Percentiles rank a stretch among this genome's conserved stretches.
Evolutionary conservation across 2,113 vertebrate species (phyloP).

Genomic region (Syngnathus floridae): DNA sequence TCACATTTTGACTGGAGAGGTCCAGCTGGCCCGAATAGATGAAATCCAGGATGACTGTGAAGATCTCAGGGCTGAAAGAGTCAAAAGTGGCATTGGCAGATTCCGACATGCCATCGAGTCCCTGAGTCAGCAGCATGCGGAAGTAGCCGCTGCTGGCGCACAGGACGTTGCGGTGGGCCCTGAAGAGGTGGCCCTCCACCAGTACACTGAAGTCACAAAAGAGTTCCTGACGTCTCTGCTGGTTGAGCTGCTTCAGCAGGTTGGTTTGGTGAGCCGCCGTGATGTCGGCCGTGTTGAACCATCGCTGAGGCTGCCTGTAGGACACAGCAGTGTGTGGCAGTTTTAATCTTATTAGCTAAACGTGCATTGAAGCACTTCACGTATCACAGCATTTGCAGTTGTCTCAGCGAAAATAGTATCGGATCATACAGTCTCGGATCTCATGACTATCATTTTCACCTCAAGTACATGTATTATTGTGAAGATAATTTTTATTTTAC

Average conservation of each 20-base stretch:
- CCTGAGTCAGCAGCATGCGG: slow-evolving; percentile 91
- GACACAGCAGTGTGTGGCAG: slow-evolving; percentile 25
- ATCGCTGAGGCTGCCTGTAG: slow-evolving; percentile 62
- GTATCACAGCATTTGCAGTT: not conserved
- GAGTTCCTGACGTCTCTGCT: slow-evolving; percentile 86
- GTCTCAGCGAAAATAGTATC: not conserved
- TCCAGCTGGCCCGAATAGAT: slow-evolving; percentile 93
- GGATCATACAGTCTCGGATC: not conserved
- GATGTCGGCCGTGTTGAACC: slow-evolving; percentile 83
- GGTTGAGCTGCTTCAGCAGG: slow-evolving; percentile 87
- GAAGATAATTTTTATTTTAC: not conserved
- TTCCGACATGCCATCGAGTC: slow-evolving; percentile 69
- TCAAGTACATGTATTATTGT: not conserved
- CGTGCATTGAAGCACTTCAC: slow-evolving; percentile 9
- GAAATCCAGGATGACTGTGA: slow-evolving; percentile 91
- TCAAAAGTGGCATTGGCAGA: slow-evolving; percentile 86
- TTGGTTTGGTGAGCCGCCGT: slow-evolving; percentile 85
- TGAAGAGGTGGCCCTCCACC: slow-evolving; percentile 91
- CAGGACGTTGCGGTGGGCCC: slow-evolving; percentile 90
- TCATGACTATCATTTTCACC: not conserved
- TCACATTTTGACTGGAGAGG: slow-evolving; percentile 88
- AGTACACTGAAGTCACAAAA: slow-evolving; percentile 94
- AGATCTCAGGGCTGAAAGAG: slow-evolving; percentile 87
- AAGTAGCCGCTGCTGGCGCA: slow-evolving; percentile 96
- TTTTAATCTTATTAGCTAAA: not conserved